Percentiles rank a stretch among this genome's conserved stretches.
Evolutionary conservation across 2,113 vertebrate species (phyloP).

Genomic region (Genyomyrus donnyi): DNA sequence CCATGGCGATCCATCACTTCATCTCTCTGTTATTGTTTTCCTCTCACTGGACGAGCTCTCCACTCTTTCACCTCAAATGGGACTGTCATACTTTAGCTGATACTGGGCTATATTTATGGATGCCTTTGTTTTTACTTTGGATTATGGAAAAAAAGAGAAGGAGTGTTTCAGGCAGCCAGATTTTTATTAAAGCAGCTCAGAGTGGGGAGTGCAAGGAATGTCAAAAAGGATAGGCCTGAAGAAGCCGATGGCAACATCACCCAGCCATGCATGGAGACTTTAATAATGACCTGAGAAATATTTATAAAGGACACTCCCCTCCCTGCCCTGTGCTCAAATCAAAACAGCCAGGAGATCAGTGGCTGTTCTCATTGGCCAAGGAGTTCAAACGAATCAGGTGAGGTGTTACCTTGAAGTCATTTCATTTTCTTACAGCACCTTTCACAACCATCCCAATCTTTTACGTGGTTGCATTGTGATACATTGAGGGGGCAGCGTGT

Average conservation of each 20-base stretch:
- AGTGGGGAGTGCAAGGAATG: background rate
- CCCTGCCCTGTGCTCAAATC: background rate
- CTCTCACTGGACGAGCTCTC: background rate
- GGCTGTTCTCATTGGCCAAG: background rate
- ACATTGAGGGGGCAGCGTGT: background rate
- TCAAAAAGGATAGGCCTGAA: background rate
- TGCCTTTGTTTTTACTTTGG: background rate
- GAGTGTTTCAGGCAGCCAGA: background rate
- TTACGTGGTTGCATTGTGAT: background rate
- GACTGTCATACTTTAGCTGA: background rate
- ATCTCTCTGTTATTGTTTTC: background rate
- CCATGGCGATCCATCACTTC: background rate
- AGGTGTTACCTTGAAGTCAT: background rate
- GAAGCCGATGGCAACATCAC: background rate
- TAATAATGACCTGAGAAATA: conserved; percentile 23
- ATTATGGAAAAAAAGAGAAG: background rate
- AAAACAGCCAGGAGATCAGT: conserved; percentile 26
- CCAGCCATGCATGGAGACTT: background rate
- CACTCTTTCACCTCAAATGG: background rate
- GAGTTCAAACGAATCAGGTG: background rate
- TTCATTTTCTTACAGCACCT: background rate
- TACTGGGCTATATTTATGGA: background rate
- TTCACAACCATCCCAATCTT: background rate
- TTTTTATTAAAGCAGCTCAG: background rate
- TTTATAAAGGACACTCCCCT: background rate